A percentile compares a stretch with the other conserved stretches of the same genome.
phyloP scores from a whole-genome alignment of 2,888 invertebrate species.

The Tromatobia lineatoria region DNA sequence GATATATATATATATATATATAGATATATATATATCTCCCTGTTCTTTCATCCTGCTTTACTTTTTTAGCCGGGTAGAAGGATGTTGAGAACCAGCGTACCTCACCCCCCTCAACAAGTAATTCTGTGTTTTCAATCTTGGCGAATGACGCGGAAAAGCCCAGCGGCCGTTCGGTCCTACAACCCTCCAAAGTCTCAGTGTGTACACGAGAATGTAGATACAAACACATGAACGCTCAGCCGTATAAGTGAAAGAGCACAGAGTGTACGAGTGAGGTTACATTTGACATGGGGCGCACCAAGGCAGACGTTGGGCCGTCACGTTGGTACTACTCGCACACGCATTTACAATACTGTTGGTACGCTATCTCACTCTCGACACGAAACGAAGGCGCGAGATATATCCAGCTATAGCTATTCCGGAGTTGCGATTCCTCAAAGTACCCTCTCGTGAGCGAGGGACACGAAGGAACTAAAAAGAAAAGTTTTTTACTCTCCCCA shows the following conservation, averaged over 20 bases:
- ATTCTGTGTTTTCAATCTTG: conserved; percentile 78
- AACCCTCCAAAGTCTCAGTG: conserved; percentile 18
- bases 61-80: conserved; percentile 13
- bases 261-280: conserved; percentile 4
- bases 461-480: not conserved
- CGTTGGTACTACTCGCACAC: not conserved
- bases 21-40: conserved; percentile 34
- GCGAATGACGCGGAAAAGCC: conserved; percentile 76
- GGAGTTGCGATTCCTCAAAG: conserved; percentile 27
- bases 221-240: conserved; percentile 5
- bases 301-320: conserved; percentile 21
- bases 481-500: conserved; percentile 25
- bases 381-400: conserved; percentile 17
- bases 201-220: conserved; percentile 1
- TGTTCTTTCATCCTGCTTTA: conserved; percentile 23
- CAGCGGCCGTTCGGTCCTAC: conserved; percentile 46
- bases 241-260: conserved; percentile 9
- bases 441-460: conserved; percentile 16
- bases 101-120: conserved; percentile 66
- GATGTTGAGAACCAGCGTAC: not conserved
- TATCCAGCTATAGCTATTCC: not conserved
- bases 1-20: too few relatives aligned
- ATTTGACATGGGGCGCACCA: conserved; percentile 1
- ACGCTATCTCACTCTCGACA: not conserved
- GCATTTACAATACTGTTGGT: not conserved